Percentiles rank a stretch among this genome's conserved stretches.
phyloP scores from a whole-genome alignment of 30 jellyfish, hydroid and myxozoan species.

The Aurelia sp. region DNA sequence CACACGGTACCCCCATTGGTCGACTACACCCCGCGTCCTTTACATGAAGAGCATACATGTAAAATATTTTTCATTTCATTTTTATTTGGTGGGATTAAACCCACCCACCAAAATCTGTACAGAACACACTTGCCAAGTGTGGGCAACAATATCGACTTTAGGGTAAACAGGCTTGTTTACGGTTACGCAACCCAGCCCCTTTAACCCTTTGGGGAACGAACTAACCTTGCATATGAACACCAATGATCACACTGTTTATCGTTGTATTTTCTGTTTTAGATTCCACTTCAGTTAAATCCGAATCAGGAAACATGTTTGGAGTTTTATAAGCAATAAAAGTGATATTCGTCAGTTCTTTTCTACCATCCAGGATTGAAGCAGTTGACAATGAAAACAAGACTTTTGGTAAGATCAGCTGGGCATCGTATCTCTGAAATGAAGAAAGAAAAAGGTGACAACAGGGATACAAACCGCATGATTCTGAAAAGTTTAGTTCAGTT shows the following conservation, averaged over 20 bases:
- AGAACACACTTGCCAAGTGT: no score
- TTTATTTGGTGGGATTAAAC: no score
- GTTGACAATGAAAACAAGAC: slow-evolving; percentile 45
- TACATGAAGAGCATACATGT: no score
- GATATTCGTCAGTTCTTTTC: slow-evolving; percentile 33
- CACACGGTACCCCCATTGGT: no score
- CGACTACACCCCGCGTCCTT: no score
- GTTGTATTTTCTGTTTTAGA: slow-evolving; percentile 22
- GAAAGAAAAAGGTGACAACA: not conserved
- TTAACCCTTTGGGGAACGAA: not conserved
- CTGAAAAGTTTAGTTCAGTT: no score
- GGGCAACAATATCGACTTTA: no score
- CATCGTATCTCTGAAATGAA: slow-evolving; percentile 36
- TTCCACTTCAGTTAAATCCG: not conserved
- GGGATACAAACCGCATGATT: no score
- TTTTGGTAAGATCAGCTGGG: slow-evolving; percentile 40
- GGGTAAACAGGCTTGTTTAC: no score
- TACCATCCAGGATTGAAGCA: slow-evolving; percentile 3
- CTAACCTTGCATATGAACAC: slow-evolving; percentile 60
- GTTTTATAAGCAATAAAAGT: slow-evolving; percentile 58
- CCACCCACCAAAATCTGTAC: no score
- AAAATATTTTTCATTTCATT: no score
- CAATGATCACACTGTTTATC: slow-evolving; percentile 54
- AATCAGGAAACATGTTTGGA: slow-evolving; percentile 32
- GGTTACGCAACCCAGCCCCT: no score